phyloP scores from a whole-genome alignment of 2,113 vertebrate species.

The Malaclemys terrapin region DNA sequence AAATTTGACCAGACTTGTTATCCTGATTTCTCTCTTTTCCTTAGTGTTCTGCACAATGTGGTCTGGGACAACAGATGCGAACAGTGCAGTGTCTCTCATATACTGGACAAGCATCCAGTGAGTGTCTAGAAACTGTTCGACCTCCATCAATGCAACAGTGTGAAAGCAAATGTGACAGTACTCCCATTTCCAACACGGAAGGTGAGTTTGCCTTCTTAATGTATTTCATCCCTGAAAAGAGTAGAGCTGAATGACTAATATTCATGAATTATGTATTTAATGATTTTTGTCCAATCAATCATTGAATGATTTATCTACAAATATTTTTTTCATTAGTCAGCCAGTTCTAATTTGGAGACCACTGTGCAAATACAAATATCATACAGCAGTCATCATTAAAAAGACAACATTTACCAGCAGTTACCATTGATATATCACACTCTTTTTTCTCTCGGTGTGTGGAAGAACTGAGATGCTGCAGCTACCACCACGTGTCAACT shows the following conservation, averaged over 20 bases:
- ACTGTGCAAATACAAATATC: background rate
- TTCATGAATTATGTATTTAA: background rate
- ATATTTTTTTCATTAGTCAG: background rate
- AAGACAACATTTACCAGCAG: background rate
- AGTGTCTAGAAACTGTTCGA: slow-evolving; percentile 89
- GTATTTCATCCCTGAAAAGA: background rate
- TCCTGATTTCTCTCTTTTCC: slow-evolving; percentile 3
- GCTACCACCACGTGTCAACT: background rate
- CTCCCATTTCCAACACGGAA: slow-evolving; percentile 91
- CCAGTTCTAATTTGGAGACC: background rate
- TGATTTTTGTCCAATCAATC: background rate
- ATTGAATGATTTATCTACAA: background rate
- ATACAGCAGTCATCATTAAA: background rate
- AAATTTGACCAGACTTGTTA: background rate
- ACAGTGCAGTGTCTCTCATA: slow-evolving; percentile 96
- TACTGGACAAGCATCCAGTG: slow-evolving; percentile 92
- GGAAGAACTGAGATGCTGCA: background rate
- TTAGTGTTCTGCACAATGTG: slow-evolving; percentile 97
- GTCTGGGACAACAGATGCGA: slow-evolving; percentile 96
- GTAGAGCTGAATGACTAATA: background rate
- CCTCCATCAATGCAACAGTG: slow-evolving; percentile 96
- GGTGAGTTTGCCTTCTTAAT: slow-evolving; percentile 81
- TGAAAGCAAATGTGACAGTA: slow-evolving; percentile 97
- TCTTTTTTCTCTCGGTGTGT: background rate
- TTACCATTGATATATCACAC: background rate